phyloP scores from a whole-genome alignment of 2,888 invertebrate species.

The Caenorhabditis sinica region DNA sequence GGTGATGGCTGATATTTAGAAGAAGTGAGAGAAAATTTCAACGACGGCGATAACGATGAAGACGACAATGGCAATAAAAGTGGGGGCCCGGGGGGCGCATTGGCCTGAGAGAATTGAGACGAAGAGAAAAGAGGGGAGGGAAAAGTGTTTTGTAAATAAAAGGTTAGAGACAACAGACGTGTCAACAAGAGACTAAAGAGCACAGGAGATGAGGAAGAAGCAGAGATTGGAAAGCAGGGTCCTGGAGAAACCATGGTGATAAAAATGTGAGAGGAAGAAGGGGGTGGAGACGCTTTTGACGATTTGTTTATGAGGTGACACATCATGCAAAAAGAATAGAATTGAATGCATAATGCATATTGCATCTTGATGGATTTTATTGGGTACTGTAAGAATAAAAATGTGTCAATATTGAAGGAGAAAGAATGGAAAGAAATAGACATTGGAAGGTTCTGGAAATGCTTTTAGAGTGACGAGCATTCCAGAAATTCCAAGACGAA shows the following conservation, averaged over 20 bases:
- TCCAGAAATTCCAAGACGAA: not conserved
- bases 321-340: conserved; percentile 26
- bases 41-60: conserved; percentile 41
- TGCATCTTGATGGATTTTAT: conserved; percentile 36
- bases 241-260: conserved; percentile 56
- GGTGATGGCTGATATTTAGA: conserved; percentile 35
- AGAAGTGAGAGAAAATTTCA: conserved; percentile 39
- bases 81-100: conserved; percentile 4
- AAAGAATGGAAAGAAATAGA: not conserved
- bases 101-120: conserved; percentile 17
- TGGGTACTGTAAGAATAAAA: conserved; percentile 16
- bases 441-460: not conserved
- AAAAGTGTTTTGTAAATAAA: conserved; percentile 54
- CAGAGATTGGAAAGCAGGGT: not conserved
- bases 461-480: not conserved
- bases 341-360: conserved; percentile 38
- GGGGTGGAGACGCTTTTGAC: conserved; percentile 2
- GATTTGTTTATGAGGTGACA: conserved; percentile 62
- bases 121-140: conserved; percentile 7
- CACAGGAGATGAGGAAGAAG: conserved; percentile 15
- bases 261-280: conserved; percentile 36
- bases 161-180: conserved; percentile 53
- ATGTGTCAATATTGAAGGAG: conserved; percentile 11
- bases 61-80: conserved; percentile 59
- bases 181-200: conserved; percentile 40